A percentile compares a stretch with the other conserved stretches of the same genome.
These are phyloP conservation scores for Drosophila pseudotakahashii DNA, from an alignment of 2,888 invertebrate species.

Conservation along the genomic window DNA sequence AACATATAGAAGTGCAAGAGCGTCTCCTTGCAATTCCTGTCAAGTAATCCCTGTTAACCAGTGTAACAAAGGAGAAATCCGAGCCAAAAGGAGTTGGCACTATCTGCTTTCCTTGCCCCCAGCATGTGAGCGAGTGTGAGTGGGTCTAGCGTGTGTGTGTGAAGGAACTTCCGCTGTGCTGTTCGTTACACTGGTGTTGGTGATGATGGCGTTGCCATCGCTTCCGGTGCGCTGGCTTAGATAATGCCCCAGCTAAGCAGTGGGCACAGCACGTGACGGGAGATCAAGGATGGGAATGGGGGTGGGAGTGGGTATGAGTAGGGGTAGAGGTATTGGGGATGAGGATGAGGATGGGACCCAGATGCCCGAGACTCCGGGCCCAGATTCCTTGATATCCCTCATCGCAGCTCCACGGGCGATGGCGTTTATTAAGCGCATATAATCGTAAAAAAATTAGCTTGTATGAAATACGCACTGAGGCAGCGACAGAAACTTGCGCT, in stretches of 20 bases:
- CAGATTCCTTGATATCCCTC: conserved; percentile 32
- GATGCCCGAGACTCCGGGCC: conserved; percentile 22
- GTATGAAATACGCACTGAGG: conserved; percentile 43
- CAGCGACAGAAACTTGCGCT: conserved; percentile 19
- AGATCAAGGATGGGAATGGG: neutral
- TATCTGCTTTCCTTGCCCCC: conserved; percentile 11
- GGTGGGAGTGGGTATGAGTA: too few relatives aligned
- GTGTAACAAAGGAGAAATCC: conserved; percentile 21
- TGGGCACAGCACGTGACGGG: conserved; percentile 45
- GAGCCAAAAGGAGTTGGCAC: conserved; percentile 15
- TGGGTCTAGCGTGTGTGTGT: conserved; percentile 10
- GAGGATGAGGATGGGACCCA: conserved; percentile 6
- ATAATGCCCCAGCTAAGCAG: conserved; percentile 46
- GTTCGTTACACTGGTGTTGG: conserved; percentile 18
- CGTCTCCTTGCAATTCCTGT: neutral
- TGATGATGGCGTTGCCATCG: conserved; percentile 39
- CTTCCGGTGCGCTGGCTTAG: conserved; percentile 43
- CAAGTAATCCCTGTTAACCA: conserved; percentile 12
- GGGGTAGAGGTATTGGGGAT: neutral
- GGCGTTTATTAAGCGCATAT: conserved; percentile 58
- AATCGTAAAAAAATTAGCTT: conserved; percentile 64
- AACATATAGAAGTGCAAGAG: neutral
- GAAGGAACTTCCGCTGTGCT: conserved; percentile 32
- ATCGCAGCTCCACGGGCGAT: conserved; percentile 45
- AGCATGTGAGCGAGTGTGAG: conserved; percentile 11